A percentile compares a stretch with the other conserved stretches of the same genome.
Conservation (phyloP, 2,797 vertebrate genomes). For the Anas capensis region DNA sequence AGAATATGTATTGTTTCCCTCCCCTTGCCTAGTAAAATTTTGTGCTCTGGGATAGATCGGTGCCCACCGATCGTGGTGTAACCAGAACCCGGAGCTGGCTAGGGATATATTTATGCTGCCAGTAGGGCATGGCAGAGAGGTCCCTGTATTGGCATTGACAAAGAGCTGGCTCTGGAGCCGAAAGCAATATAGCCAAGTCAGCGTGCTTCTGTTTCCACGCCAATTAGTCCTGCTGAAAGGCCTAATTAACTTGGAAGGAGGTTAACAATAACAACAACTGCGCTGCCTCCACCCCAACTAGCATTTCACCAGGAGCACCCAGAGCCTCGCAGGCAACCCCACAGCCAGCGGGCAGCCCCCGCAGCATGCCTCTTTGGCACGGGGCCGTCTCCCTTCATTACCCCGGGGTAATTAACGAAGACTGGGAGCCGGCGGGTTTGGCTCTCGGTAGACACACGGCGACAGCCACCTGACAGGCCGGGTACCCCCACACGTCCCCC, state of each 20-base stretch:
- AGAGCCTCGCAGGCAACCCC: background rate
- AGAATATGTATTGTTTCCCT: background rate
- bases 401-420: too few relatives aligned
- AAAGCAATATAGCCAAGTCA: background rate
- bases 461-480: background rate
- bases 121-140: background rate
- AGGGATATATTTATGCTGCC: rapidly evolving
- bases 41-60: background rate
- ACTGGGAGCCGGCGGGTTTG: background rate
- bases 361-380: rapidly evolving
- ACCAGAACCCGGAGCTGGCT: background rate
- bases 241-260: conserved; percentile 1
- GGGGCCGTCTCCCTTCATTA: rapidly evolving
- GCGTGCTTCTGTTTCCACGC: background rate
- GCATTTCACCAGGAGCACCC: background rate
- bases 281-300: background rate
- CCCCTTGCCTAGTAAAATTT: background rate
- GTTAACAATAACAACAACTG: background rate
- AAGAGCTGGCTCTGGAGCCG: background rate
- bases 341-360: rapidly evolving
- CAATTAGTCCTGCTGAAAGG: background rate
- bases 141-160: background rate
- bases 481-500: too few relatives aligned
- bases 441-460: rapidly evolving
- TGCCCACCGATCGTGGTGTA: rapidly evolving